These are phyloP conservation scores for Hydrophis major DNA, from an alignment of 2,797 vertebrate species.

Conservation along the genomic window DNA sequence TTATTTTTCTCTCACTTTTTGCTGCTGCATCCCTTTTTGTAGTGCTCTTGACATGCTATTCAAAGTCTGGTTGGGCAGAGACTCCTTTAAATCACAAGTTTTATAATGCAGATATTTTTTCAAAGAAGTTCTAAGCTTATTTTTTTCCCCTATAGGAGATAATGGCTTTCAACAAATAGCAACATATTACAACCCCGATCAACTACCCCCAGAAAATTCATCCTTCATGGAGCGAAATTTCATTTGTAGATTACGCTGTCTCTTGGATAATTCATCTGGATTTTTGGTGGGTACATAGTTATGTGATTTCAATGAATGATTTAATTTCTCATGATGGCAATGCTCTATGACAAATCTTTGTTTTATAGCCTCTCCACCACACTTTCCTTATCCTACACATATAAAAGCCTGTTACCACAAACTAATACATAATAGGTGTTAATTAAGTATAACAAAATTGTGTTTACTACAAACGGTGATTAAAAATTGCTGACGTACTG, in stretches of 20 bases:
- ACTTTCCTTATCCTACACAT: neutral
- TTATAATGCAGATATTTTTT: slow-evolving; percentile 46
- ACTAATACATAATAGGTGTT: neutral
- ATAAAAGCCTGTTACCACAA: neutral
- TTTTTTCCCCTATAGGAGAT: slow-evolving; percentile 62
- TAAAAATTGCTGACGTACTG: neutral
- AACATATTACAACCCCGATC: slow-evolving; percentile 71
- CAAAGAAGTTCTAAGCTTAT: slow-evolving; percentile 60
- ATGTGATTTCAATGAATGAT: neutral
- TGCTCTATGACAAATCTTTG: neutral
- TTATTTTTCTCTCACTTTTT: neutral
- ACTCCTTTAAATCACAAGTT: neutral
- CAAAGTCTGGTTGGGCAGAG: neutral
- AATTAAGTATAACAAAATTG: neutral
- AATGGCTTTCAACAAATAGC: slow-evolving; percentile 66
- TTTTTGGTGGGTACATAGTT: slow-evolving; percentile 75
- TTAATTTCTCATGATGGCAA: neutral
- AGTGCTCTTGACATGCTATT: neutral
- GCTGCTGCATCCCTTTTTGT: neutral
- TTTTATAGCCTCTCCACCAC: neutral
- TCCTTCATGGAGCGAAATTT: slow-evolving; percentile 82
- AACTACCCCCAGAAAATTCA: slow-evolving; percentile 80
- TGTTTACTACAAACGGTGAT: neutral
- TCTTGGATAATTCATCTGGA: slow-evolving; percentile 82
- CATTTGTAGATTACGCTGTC: slow-evolving; percentile 79